Evolutionary conservation across 2,888 invertebrate genomes (phyloP), one percentile per base, ranked within the genome.

Genomic region (Thereva nobilitata): DNA sequence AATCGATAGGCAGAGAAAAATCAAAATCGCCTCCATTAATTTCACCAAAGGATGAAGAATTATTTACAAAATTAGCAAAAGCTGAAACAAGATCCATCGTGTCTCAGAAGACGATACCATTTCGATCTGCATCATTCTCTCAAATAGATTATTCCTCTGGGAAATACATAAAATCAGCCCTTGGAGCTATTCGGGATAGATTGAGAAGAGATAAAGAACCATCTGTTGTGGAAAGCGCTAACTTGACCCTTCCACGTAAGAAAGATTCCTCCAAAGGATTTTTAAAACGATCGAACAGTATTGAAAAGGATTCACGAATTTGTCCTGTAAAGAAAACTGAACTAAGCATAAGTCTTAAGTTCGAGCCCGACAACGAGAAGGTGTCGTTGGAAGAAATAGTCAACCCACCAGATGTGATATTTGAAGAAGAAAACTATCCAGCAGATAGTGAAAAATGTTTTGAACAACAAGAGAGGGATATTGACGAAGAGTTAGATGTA

Each of bases 91-190:
- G 86, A 67, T 84, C 85, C 2, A 83, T 86, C 37, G 83, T 86
- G 54, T 83, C 86, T 10, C 86, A 87, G 75, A 85, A 87, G 75
- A 85, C 86, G 69, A 87, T 89, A 73, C 91, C 92, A 2, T 89
- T 88, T 76, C 86, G 93, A 45, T 92, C 92, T 75, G 92, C 92
- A 5, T 93, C 93, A 5, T 93, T 94, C 76, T 92, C 93, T 0
- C 92, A 93, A 80, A 91, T 91, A 70, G 93, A 93, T 78, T 90
- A 88, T 74, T 83, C 83, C 7, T 83, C 87, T 0, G 86, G 86
- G 64, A 86, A 86, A 73, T 86, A 86, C 74, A 80, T 84, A 40
- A 80, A 84, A 71, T 80, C 80, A 8, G 77, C 79, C 7, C 70
- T 79, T 56, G 78, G 74, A 72, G 75, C 78, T n/a, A 70, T 79